A percentile compares a stretch with the other conserved stretches of the same genome.
phyloP scores from a whole-genome alignment of 2,113 vertebrate genomes.

The Thoracochromis brauschi region DNA sequence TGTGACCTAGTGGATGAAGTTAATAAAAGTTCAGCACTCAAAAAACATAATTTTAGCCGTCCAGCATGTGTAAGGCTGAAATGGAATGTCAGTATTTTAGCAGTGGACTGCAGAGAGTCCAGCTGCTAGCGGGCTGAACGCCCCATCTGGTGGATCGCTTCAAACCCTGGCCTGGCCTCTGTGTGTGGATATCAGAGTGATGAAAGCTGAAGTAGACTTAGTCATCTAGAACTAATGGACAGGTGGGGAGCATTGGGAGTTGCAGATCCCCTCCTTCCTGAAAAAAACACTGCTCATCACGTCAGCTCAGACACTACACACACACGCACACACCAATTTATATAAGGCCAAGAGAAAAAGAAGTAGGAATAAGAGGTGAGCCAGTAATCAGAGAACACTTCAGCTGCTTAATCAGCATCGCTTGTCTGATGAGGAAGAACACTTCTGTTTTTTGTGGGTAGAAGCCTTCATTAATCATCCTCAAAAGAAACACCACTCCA shows the following conservation, averaged over 20 bases:
- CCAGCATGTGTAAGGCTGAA: background rate
- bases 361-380: slow-evolving; percentile 13
- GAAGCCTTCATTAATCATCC: slow-evolving; percentile 68
- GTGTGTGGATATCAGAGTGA: slow-evolving; percentile 45
- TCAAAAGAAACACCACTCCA: slow-evolving; percentile 55
- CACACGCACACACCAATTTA: background rate
- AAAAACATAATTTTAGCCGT: background rate
- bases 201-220: slow-evolving; percentile 47
- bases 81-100: background rate
- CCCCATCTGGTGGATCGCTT: slow-evolving; percentile 24
- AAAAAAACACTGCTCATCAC: background rate
- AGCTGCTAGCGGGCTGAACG: slow-evolving; percentile 1
- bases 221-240: slow-evolving; percentile 63
- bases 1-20: background rate
- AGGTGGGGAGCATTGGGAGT: slow-evolving; percentile 40
- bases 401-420: slow-evolving; percentile 60
- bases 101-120: background rate
- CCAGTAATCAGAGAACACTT: slow-evolving; percentile 63
- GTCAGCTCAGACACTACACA: background rate
- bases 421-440: slow-evolving; percentile 69
- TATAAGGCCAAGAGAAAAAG: background rate
- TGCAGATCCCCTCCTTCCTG: background rate
- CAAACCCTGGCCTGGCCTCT: slow-evolving; percentile 32
- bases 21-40: background rate
- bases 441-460: slow-evolving; percentile 53